Conservation (phyloP, 2,113 vertebrate species). For the Psilopsiagon aurifrons region DNA sequence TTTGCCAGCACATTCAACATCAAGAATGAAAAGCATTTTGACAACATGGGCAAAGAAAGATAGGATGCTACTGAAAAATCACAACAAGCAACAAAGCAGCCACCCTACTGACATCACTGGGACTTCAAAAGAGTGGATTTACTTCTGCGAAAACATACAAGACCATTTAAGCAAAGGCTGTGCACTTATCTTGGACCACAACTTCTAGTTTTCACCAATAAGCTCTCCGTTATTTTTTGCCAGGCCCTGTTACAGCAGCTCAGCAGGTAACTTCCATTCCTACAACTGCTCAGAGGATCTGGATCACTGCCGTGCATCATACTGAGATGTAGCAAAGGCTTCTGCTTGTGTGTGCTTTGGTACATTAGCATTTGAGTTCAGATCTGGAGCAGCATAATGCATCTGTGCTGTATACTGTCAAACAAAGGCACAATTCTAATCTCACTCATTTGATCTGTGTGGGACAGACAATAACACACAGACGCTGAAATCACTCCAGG, state of each 20-base stretch:
- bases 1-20: not conserved
- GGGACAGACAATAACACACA: slow-evolving; percentile 21
- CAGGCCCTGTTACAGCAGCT: not conserved
- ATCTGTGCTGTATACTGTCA: not conserved
- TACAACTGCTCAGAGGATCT: not conserved
- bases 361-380: not conserved
- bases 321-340: not conserved
- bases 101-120: not conserved
- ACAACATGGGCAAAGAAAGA: not conserved
- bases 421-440: slow-evolving; percentile 33
- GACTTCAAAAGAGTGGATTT: not conserved
- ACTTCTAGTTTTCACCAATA: not conserved
- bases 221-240: not conserved
- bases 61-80: not conserved
- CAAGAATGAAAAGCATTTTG: slow-evolving; percentile 9
- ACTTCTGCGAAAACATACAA: not conserved
- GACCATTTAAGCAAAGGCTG: not conserved
- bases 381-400: not conserved
- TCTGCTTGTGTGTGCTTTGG: not conserved
- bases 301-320: not conserved
- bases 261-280: not conserved
- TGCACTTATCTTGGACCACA: not conserved
- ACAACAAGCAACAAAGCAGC: not conserved
- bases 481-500: not conserved
- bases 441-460: not conserved